These are phyloP conservation scores for Smittia aterrima DNA, from an alignment of 2,888 invertebrate species.

Conservation along the genomic window DNA sequence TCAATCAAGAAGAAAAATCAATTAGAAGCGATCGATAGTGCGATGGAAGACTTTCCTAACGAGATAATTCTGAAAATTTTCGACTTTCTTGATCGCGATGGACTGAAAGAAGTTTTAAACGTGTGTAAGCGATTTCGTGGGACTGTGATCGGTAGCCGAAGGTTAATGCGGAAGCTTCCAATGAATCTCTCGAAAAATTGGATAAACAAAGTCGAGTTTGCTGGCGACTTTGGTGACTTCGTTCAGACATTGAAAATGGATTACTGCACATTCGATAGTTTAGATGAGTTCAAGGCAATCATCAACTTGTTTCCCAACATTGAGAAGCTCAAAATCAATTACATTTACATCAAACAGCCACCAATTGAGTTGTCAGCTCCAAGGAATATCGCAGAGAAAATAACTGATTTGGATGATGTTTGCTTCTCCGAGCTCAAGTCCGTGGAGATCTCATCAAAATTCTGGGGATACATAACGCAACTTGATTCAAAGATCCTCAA, in stretches of 20 bases:
- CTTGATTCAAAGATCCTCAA: slow-evolving; percentile 27
- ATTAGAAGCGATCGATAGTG: background rate
- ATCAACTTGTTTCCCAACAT: slow-evolving; percentile 25
- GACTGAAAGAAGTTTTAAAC: background rate
- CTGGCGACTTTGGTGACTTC: slow-evolving; percentile 28
- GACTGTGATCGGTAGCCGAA: background rate
- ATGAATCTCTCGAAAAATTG: slow-evolving; percentile 30
- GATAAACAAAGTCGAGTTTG: slow-evolving; percentile 31
- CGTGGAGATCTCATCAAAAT: slow-evolving; percentile 34
- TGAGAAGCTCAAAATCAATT: slow-evolving; percentile 31
- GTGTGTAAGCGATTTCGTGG: slow-evolving; percentile 27
- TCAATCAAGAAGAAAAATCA: background rate
- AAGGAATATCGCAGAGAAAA: background rate
- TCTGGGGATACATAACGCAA: slow-evolving; percentile 38
- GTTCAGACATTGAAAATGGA: slow-evolving; percentile 30
- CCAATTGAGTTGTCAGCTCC: background rate
- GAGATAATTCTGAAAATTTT: slow-evolving; percentile 28
- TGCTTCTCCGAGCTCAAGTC: background rate
- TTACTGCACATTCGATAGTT: slow-evolving; percentile 18
- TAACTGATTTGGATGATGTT: background rate
- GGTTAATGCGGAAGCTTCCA: slow-evolving; percentile 34
- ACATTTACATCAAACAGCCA: slow-evolving; percentile 38
- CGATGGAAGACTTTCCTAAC: slow-evolving; percentile 27
- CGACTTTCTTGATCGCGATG: slow-evolving; percentile 1
- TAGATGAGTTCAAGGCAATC: slow-evolving; percentile 33